These are phyloP conservation scores for Indicator maculatus DNA, from an alignment of 2,113 vertebrate species.

Conservation along the genomic window DNA sequence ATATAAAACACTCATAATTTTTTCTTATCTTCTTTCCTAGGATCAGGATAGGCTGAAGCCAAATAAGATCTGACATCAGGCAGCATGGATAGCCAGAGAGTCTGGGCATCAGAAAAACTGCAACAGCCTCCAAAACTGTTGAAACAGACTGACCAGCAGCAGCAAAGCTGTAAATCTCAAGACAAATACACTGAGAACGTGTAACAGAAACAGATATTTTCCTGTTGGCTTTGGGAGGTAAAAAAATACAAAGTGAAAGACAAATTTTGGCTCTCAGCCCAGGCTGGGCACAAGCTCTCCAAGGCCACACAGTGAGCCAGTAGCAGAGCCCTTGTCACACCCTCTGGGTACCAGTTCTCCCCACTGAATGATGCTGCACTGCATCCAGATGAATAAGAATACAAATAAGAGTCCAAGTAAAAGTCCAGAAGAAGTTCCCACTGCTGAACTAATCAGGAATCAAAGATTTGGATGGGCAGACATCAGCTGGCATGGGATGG, in stretches of 20 bases:
- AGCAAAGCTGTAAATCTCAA: slow-evolving; percentile 23
- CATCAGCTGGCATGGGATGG: not conserved
- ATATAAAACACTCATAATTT: not conserved
- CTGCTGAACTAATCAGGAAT: not conserved
- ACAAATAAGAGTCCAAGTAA: not conserved
- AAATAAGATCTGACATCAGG: not conserved
- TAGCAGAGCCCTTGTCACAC: not conserved
- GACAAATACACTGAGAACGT: not conserved
- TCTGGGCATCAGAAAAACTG: not conserved
- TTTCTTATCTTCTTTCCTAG: not conserved
- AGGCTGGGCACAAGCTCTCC: not conserved
- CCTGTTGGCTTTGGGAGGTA: not conserved
- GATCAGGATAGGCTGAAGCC: not conserved
- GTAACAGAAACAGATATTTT: slow-evolving; percentile 37
- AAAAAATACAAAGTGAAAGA: not conserved
- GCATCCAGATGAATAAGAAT: not conserved
- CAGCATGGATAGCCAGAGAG: not conserved
- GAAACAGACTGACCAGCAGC: not conserved
- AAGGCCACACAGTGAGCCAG: not conserved
- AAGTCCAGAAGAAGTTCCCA: rapidly evolving
- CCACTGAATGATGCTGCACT: not conserved
- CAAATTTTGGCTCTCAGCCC: not conserved
- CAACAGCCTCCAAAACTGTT: not conserved
- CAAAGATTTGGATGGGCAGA: not conserved
- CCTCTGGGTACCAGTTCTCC: not conserved